Conservation (phyloP, 2,113 vertebrate species). For the Peromyscus californicus region DNA sequence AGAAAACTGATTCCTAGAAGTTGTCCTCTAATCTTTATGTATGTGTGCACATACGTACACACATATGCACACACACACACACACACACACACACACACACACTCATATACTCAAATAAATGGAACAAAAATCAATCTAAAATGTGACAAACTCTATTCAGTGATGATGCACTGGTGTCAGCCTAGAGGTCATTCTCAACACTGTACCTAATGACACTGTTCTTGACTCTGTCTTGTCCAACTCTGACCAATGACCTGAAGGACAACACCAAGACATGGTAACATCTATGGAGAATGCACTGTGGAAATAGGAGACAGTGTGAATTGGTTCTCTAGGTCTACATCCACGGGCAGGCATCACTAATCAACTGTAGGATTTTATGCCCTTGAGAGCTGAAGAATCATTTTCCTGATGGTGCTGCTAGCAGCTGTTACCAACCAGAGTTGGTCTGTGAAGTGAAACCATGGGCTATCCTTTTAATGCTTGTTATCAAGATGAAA, state of each 20-base stretch:
- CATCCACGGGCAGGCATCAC: neutral
- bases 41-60: neutral
- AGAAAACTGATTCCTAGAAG: neutral
- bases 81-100: neutral
- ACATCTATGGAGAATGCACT: neutral
- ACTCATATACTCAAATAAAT: neutral
- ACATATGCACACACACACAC: accelerated
- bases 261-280: too few species aligned
- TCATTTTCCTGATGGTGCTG: neutral
- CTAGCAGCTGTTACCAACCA: neutral
- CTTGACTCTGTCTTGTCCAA: neutral
- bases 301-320: neutral
- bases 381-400: neutral
- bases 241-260: neutral
- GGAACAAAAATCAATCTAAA: neutral
- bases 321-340: neutral
- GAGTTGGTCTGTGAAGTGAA: neutral
- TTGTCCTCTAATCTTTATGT: neutral
- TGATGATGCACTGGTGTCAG: neutral
- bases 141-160: neutral
- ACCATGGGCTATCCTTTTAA: neutral
- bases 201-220: neutral
- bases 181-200: neutral
- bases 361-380: neutral
- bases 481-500: neutral